These are phyloP conservation scores for Gobius niger DNA, from an alignment of 2,113 vertebrate genomes.

Conservation along the genomic window DNA sequence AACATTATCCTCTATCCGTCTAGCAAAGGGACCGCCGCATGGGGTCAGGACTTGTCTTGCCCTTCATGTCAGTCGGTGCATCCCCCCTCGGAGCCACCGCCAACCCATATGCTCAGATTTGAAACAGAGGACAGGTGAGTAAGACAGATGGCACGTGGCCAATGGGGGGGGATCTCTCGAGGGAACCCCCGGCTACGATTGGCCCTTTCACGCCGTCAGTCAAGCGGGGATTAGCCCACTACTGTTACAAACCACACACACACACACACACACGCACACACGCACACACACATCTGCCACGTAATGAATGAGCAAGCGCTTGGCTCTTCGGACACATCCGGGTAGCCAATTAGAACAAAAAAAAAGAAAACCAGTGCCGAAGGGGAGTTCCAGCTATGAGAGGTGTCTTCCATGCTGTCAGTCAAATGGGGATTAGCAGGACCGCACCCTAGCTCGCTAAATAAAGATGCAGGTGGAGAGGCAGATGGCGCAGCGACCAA, in stretches of 20 bases:
- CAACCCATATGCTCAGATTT: conserved; percentile 50
- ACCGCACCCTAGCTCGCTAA: conserved; percentile 66
- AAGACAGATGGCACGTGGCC: conserved; percentile 64
- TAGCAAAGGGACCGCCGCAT: conserved; percentile 42
- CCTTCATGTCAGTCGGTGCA: conserved; percentile 28
- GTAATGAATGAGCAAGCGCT: conserved; percentile 55
- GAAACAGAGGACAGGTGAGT: conserved; percentile 59
- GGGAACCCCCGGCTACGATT: conserved; percentile 48
- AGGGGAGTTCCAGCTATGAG: conserved; percentile 65
- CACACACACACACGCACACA: conserved; percentile 35
- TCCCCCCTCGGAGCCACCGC: conserved; percentile 33
- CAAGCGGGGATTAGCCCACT: conserved; percentile 62
- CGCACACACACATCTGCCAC: conserved; percentile 56
- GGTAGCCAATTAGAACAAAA: conserved; percentile 50
- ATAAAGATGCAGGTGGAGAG: conserved; percentile 68
- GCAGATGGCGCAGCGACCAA: conserved; percentile 68
- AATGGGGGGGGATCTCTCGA: conserved; percentile 58
- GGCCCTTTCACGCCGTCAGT: conserved; percentile 70
- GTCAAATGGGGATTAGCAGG: conserved; percentile 77
- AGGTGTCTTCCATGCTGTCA: conserved; percentile 72
- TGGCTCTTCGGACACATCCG: conserved; percentile 42
- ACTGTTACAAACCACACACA: conserved; percentile 33
- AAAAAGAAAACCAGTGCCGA: conserved; percentile 44
- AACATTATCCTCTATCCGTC: neutral
- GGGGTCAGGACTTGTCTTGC: conserved; percentile 29